These are phyloP conservation scores for Falco punctatus DNA, from an alignment of 2,113 vertebrate genomes.

Conservation along the genomic window DNA sequence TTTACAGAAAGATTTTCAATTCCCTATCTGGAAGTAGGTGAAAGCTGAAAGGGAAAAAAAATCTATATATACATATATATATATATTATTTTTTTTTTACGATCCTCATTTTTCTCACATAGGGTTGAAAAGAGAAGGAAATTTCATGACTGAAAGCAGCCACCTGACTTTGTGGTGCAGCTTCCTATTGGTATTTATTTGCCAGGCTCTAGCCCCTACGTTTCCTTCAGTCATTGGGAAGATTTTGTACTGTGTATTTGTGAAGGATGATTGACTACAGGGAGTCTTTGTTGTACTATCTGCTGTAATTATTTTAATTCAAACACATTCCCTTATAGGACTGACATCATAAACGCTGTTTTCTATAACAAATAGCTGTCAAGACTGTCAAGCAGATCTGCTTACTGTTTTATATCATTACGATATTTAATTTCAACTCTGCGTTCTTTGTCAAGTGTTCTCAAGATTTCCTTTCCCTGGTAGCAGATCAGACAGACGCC, in stretches of 20 bases:
- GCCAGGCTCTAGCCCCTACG: background rate
- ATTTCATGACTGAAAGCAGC: background rate
- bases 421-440: conserved; percentile 76
- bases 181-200: background rate
- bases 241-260: conserved; percentile 32
- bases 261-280: conserved; percentile 71
- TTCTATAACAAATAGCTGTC: conserved; percentile 79
- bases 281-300: conserved; percentile 76
- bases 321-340: conserved; percentile 71
- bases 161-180: background rate
- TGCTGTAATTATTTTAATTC: conserved; percentile 79
- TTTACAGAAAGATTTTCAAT: background rate
- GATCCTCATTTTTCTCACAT: background rate
- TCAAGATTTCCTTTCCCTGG: conserved; percentile 51
- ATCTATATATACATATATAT: too few species aligned
- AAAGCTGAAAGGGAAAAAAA: background rate
- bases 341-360: conserved; percentile 79
- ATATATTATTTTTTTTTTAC: too few species aligned
- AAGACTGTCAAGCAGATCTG: conserved; percentile 76
- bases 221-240: conserved; percentile 34
- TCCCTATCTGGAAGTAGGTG: background rate
- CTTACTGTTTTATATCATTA: conserved; percentile 79
- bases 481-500: conserved; percentile 33
- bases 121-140: background rate
- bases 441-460: conserved; percentile 51